Conservation (phyloP, 2,888 invertebrate genomes). For the Luperina testacea region DNA sequence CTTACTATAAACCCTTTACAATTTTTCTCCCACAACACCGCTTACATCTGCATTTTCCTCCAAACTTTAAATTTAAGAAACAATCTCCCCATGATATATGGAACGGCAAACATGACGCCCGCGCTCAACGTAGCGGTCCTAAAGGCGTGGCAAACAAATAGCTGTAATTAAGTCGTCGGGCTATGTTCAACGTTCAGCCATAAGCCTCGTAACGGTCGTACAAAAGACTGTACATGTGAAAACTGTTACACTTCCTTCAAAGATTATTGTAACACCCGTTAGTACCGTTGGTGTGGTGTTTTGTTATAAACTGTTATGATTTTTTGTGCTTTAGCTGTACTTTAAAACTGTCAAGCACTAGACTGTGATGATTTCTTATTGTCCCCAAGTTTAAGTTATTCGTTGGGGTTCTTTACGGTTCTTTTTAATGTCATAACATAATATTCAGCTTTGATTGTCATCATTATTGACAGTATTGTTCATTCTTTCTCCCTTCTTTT, state of each 20-base stretch:
- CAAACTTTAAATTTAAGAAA: conserved; percentile 54
- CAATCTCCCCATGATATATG: conserved; percentile 55
- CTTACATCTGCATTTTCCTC: conserved; percentile 18
- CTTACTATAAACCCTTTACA: not conserved
- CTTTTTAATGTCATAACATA: too few species aligned
- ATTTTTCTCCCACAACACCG: conserved; percentile 4
- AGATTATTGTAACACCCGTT: conserved; percentile 60
- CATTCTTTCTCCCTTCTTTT: not conserved
- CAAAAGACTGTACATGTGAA: conserved; percentile 57
- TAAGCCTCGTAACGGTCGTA: conserved; percentile 56
- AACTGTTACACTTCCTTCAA: conserved; percentile 63
- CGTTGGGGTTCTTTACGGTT: not conserved
- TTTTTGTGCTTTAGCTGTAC: conserved; percentile 35
- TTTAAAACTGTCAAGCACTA: conserved; percentile 24
- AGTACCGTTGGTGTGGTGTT: conserved; percentile 36
- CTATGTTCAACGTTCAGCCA: conserved; percentile 41
- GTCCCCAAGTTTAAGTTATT: not conserved
- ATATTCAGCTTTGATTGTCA: not conserved
- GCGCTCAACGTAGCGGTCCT: conserved; percentile 60
- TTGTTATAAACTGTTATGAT: conserved; percentile 46
- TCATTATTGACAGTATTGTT: not conserved
- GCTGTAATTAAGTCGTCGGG: conserved; percentile 74
- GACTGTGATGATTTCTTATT: conserved; percentile 7
- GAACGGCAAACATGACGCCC: conserved; percentile 59
- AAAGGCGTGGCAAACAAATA: conserved; percentile 76